Percentiles rank a stretch among this genome's conserved stretches.
phyloP scores from a whole-genome alignment of 2,113 vertebrate genomes.

The Nicator chloris region DNA sequence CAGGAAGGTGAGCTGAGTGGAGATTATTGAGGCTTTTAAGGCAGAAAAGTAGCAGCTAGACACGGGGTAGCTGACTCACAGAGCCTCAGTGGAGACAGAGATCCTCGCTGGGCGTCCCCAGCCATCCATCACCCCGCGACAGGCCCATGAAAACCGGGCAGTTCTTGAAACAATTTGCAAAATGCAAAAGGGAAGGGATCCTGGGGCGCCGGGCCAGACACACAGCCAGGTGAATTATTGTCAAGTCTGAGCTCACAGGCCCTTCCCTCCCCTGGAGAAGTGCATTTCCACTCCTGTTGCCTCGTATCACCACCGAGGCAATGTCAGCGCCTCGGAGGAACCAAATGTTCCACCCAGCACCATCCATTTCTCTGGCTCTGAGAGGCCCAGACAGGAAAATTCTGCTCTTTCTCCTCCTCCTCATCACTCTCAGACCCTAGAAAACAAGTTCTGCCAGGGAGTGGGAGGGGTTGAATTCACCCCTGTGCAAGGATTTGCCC shows the following conservation, averaged over 20 bases:
- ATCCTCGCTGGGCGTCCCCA: not conserved
- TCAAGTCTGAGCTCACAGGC: not conserved
- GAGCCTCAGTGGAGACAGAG: slow-evolving; percentile 33
- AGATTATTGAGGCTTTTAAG: slow-evolving; percentile 34
- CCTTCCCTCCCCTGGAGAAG: not conserved
- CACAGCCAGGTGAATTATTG: not conserved
- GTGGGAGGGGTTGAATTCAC: not conserved
- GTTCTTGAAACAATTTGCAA: not conserved
- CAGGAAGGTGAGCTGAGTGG: slow-evolving; percentile 21
- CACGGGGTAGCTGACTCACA: not conserved
- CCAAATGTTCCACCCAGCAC: not conserved
- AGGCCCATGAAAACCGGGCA: not conserved
- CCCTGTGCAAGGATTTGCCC: not conserved
- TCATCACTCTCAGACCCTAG: not conserved
- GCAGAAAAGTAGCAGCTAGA: slow-evolving; percentile 3
- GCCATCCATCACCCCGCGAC: not conserved
- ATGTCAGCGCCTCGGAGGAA: not conserved
- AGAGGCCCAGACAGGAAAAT: not conserved
- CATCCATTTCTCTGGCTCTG: not conserved
- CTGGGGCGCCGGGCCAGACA: not conserved
- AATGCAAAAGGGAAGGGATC: slow-evolving; percentile 14
- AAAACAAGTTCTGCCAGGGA: not conserved
- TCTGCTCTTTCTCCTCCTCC: not conserved
- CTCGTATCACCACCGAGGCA: not conserved
- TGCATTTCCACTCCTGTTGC: not conserved